Evolutionary conservation across 2,113 vertebrate species (phyloP).

Genomic region (Cyanoramphus novaezelandiae): DNA sequence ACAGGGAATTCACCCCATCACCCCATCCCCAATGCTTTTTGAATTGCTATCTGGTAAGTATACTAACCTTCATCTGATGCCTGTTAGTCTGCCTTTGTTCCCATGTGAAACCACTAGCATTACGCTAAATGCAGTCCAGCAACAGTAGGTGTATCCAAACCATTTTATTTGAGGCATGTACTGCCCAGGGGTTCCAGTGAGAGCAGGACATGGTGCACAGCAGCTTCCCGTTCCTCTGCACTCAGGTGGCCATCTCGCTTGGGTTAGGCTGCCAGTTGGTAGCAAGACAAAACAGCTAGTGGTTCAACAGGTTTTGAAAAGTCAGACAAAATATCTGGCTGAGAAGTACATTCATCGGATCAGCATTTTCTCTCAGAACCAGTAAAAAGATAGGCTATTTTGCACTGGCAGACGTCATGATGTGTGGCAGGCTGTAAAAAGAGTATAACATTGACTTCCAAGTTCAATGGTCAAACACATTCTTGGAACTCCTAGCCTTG

Average conservation of each 20-base stretch:
- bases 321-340: not conserved
- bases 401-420: not conserved
- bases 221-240: fast-evolving
- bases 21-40: not conserved
- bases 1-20: not conserved
- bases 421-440: not conserved
- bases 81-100: not conserved
- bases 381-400: not conserved
- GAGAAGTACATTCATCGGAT: not conserved
- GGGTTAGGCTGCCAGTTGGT: fast-evolving
- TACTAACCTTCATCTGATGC: not conserved
- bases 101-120: not conserved
- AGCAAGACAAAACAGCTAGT: not conserved
- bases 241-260: not conserved
- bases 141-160: not conserved
- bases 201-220: not conserved
- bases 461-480: not conserved
- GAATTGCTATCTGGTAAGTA: not conserved
- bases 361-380: not conserved
- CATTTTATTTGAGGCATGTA: not conserved
- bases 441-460: not conserved
- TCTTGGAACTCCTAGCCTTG: not conserved
- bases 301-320: not conserved
- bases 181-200: too few species aligned
- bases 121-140: not conserved